Conservation (phyloP, 1,140 invertebrate genomes). For the Drosophila burlai region DNA sequence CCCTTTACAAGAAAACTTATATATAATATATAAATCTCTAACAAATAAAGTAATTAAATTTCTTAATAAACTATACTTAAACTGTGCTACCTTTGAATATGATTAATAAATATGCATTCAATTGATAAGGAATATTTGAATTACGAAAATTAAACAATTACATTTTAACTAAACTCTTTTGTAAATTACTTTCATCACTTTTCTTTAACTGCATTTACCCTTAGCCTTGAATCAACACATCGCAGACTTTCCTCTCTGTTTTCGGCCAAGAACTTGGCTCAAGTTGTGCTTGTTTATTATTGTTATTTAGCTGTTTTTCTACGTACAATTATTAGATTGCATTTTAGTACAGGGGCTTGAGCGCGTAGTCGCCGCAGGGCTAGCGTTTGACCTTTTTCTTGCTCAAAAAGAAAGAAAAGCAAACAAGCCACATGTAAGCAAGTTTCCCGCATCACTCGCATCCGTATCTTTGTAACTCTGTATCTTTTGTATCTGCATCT, state of each 20-base stretch:
- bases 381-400: conserved; percentile 35
- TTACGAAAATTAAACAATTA: too few species aligned
- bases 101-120: too few species aligned
- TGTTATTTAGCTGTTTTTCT: conserved; percentile 25
- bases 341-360: conserved; percentile 39
- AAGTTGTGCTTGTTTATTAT: conserved; percentile 25
- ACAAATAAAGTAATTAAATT: neutral
- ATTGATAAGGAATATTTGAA: too few species aligned
- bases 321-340: conserved; percentile 54
- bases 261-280: conserved; percentile 33
- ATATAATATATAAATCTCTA: neutral
- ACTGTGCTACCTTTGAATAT: too few species aligned
- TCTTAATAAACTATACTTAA: neutral
- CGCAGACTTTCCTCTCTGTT: conserved; percentile 6
- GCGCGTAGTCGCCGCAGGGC: conserved; percentile 41
- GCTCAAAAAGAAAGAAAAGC: neutral
- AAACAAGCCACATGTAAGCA: conserved; percentile 36
- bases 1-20: neutral
- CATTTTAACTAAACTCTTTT: too few species aligned
- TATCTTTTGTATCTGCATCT: conserved; percentile 71
- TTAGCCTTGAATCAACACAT: conserved; percentile 77
- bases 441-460: conserved; percentile 56
- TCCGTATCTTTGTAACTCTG: conserved; percentile 69
- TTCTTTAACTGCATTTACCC: conserved; percentile 24
- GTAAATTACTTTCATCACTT: neutral